These are phyloP conservation scores for Tachyglossus aculeatus DNA, from an alignment of 2,797 vertebrate species.

Conservation along the genomic window DNA sequence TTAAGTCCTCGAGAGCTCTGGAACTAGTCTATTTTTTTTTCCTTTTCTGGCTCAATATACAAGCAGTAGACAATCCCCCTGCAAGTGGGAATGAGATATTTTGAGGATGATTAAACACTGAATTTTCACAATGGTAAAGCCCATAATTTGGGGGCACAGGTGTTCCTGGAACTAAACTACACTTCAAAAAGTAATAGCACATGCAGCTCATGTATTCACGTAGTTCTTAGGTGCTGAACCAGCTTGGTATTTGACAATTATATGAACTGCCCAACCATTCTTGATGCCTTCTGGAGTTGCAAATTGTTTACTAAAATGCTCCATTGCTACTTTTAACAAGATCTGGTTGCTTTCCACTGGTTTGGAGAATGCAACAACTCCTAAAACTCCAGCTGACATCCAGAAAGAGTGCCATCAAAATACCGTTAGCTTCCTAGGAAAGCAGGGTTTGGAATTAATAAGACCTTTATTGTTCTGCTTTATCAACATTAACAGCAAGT, in stretches of 20 bases:
- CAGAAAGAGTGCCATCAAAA: too few species aligned
- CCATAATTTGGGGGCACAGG: background rate
- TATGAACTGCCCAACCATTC: too few species aligned
- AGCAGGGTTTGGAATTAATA: too few species aligned
- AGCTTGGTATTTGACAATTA: background rate
- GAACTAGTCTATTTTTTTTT: background rate
- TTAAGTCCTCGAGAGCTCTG: background rate
- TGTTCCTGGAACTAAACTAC: background rate
- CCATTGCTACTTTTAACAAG: too few species aligned
- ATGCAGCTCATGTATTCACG: background rate
- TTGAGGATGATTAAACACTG: slow-evolving; percentile 7
- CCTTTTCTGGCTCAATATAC: background rate
- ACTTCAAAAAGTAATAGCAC: background rate
- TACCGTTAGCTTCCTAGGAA: too few species aligned
- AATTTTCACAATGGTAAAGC: background rate
- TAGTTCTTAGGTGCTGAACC: background rate
- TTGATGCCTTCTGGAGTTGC: too few species aligned
- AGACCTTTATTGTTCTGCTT: too few species aligned
- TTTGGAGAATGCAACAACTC: too few species aligned
- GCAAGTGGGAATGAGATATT: slow-evolving; percentile 14
- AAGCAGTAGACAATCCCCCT: background rate
- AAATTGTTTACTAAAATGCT: too few species aligned
- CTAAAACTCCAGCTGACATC: too few species aligned
- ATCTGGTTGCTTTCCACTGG: too few species aligned
- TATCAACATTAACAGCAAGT: too few species aligned